A percentile compares a stretch with the other conserved stretches of the same genome.
These are phyloP conservation scores for Struthio camelus DNA, from an alignment of 2,113 vertebrate genomes.

Conservation along the genomic window DNA sequence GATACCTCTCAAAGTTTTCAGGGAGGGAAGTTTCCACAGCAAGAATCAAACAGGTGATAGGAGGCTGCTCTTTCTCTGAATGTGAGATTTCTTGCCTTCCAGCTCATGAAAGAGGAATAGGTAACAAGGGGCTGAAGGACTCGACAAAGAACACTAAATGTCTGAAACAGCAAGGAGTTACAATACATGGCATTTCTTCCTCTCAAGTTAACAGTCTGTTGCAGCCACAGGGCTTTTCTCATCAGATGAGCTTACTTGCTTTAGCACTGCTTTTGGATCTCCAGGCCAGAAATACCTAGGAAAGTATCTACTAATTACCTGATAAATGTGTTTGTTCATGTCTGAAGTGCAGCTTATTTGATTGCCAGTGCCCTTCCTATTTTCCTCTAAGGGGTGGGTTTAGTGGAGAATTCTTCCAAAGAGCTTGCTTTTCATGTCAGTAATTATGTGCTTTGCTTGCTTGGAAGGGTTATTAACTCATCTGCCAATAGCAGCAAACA, in stretches of 20 bases:
- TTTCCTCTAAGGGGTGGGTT: constrained; percentile 76
- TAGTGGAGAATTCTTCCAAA: constrained; percentile 83
- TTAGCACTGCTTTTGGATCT: constrained; percentile 73
- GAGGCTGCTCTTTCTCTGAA: neutral
- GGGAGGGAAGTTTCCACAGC: neutral
- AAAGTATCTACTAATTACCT: constrained; percentile 91
- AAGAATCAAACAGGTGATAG: neutral
- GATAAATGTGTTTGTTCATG: constrained; percentile 88
- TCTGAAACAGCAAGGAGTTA: neutral
- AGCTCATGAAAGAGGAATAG: neutral
- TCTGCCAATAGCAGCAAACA: constrained; percentile 52
- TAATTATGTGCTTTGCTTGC: constrained; percentile 88
- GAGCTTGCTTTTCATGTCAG: constrained; percentile 84
- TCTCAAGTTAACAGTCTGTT: constrained; percentile 68
- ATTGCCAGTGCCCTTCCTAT: constrained; percentile 80
- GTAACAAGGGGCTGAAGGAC: neutral
- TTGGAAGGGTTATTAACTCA: constrained; percentile 73
- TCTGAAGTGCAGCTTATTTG: constrained; percentile 83
- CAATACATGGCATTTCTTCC: neutral
- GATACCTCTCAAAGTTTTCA: neutral
- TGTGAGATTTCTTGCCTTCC: neutral
- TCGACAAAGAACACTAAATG: neutral
- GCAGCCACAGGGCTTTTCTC: constrained; percentile 74
- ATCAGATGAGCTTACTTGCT: constrained; percentile 76
- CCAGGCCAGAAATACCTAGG: constrained; percentile 84